Evolutionary conservation across 2,888 invertebrate genomes (phyloP).

Genomic region (Priocnemis perturbator): DNA sequence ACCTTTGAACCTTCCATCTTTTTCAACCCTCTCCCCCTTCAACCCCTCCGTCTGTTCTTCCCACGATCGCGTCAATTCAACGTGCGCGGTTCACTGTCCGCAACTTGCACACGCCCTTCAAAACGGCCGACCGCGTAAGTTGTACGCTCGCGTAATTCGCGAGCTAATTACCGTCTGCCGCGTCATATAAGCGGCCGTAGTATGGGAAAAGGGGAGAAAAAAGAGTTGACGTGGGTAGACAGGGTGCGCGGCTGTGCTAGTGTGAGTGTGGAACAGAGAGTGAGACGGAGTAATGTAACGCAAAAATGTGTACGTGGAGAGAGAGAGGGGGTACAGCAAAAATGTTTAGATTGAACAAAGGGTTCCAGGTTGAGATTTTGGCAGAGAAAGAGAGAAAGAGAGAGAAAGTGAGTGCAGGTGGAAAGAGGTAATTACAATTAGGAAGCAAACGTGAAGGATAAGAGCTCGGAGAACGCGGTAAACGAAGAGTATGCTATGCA

Average conservation of each 20-base stretch:
- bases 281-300: too few relatives aligned
- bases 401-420: too few relatives aligned
- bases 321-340: too few relatives aligned
- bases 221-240: conserved; percentile 6
- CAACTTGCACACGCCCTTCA: background rate
- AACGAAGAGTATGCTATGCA: too few relatives aligned
- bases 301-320: background rate
- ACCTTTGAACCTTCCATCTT: background rate
- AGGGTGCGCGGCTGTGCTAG: background rate
- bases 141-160: conserved; percentile 35
- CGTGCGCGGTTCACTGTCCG: background rate
- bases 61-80: too few relatives aligned
- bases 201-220: too few relatives aligned
- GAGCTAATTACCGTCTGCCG: conserved; percentile 41
- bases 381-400: too few relatives aligned
- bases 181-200: conserved; percentile 23
- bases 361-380: too few relatives aligned
- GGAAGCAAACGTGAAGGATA: too few relatives aligned
- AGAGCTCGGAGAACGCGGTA: too few relatives aligned
- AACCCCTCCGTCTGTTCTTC: background rate
- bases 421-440: too few relatives aligned
- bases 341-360: too few relatives aligned
- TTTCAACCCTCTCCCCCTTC: background rate
- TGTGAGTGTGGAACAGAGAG: background rate
- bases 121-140: conserved; percentile 21